Evolutionary conservation across 2,888 invertebrate genomes (phyloP).

Genomic region (Chaetogeoica ovagalla): DNA sequence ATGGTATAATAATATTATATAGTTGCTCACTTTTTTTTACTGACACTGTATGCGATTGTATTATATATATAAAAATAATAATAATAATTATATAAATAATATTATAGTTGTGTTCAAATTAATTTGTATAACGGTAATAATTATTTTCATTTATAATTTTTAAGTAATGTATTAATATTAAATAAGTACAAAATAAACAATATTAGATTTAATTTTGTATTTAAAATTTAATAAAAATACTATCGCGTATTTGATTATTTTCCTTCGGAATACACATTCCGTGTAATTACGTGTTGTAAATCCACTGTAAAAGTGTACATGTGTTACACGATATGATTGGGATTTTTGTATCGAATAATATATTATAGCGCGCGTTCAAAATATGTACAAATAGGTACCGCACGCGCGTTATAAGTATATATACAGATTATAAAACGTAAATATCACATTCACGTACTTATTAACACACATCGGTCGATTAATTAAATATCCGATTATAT

Average conservation of each 20-base stretch:
- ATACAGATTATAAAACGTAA: too few relatives aligned
- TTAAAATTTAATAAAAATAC: constrained; percentile 4
- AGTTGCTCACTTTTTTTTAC: constrained; percentile 7
- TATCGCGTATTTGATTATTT: background rate
- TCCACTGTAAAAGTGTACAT: too few relatives aligned
- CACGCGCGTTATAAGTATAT: too few relatives aligned
- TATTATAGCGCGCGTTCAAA: too few relatives aligned
- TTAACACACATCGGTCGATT: too few relatives aligned
- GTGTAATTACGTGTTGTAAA: too few relatives aligned
- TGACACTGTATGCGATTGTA: constrained; percentile 20
- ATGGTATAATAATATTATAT: background rate
- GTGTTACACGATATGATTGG: too few relatives aligned
- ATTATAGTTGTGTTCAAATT: constrained; percentile 34
- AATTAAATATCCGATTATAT: too few relatives aligned
- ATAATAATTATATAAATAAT: background rate
- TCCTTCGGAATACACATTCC: too few relatives aligned
- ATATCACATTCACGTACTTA: too few relatives aligned
- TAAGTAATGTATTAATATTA: constrained; percentile 41
- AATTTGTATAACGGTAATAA: constrained; percentile 17
- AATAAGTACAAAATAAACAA: constrained; percentile 45
- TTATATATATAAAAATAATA: background rate
- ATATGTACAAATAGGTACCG: too few relatives aligned
- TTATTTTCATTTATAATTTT: constrained; percentile 43
- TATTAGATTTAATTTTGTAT: constrained; percentile 28
- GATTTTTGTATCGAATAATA: too few relatives aligned